A percentile compares a stretch with the other conserved stretches of the same genome.
Conservation (phyloP, 2,797 vertebrate species). For the Epinephelus awoara region DNA sequence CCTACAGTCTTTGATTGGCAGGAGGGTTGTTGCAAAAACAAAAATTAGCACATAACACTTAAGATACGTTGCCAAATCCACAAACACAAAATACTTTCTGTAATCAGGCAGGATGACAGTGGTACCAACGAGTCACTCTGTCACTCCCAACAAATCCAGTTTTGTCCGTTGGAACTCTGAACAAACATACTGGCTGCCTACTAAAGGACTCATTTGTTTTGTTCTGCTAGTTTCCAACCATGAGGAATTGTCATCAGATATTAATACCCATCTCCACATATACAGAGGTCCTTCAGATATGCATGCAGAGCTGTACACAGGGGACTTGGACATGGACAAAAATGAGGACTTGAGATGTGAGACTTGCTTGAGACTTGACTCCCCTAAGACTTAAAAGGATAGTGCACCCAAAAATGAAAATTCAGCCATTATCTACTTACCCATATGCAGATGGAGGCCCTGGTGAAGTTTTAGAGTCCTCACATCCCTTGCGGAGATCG, state of each 20-base stretch:
- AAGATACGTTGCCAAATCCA: background rate
- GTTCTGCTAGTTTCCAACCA: background rate
- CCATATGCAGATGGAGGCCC: too few relatives aligned
- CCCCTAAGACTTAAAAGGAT: too few relatives aligned
- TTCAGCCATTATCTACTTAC: too few relatives aligned
- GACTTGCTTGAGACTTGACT: background rate
- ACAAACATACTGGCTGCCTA: background rate
- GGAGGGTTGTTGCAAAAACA: background rate
- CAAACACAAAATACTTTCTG: background rate
- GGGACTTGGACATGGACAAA: background rate
- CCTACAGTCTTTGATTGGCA: conserved; percentile 32
- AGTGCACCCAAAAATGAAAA: too few relatives aligned
- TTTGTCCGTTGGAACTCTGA: background rate
- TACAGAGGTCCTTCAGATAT: background rate
- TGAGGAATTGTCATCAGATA: background rate
- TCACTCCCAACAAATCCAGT: background rate
- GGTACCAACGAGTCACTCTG: background rate
- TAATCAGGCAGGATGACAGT: conserved; percentile 6
- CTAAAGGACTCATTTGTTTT: background rate
- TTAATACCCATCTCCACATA: background rate
- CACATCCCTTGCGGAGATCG: too few relatives aligned
- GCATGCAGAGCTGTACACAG: background rate
- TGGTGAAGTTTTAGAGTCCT: too few relatives aligned
- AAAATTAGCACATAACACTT: background rate
- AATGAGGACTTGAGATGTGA: background rate